phyloP scores from a whole-genome alignment of 2,113 vertebrate genomes.

The Carollia perspicillata region DNA sequence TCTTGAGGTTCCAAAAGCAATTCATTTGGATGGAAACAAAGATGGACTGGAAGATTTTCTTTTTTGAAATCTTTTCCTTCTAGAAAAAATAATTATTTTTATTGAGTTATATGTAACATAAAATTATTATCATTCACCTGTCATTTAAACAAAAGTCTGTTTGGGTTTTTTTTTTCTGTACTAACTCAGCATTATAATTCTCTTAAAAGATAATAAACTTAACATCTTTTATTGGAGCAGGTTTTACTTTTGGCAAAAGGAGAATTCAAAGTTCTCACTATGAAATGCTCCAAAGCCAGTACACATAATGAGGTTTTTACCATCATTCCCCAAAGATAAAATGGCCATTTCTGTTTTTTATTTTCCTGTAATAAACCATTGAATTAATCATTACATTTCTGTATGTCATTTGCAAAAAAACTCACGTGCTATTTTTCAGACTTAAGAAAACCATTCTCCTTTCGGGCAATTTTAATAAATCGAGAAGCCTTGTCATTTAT shows the following conservation, averaged over 20 bases:
- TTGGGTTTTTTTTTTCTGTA: background rate
- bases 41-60: background rate
- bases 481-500: slow-evolving; percentile 72
- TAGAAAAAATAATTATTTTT: background rate
- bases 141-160: background rate
- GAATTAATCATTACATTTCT: slow-evolving; percentile 54
- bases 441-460: slow-evolving; percentile 36
- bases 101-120: background rate
- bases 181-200: background rate
- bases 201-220: background rate
- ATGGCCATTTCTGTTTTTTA: slow-evolving; percentile 52
- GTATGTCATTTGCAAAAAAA: slow-evolving; percentile 37
- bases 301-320: background rate
- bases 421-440: slow-evolving; percentile 40
- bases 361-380: slow-evolving; percentile 58
- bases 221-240: background rate
- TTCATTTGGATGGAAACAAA: background rate
- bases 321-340: slow-evolving; percentile 40
- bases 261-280: background rate
- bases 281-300: background rate
- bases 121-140: background rate
- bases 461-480: slow-evolving; percentile 76
- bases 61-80: background rate
- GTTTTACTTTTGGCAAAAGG: background rate
- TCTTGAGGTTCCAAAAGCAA: background rate